A percentile compares a stretch with the other conserved stretches of the same genome.
Conservation (phyloP, 1,140 invertebrate genomes). For the Drosophila mauritiana region DNA sequence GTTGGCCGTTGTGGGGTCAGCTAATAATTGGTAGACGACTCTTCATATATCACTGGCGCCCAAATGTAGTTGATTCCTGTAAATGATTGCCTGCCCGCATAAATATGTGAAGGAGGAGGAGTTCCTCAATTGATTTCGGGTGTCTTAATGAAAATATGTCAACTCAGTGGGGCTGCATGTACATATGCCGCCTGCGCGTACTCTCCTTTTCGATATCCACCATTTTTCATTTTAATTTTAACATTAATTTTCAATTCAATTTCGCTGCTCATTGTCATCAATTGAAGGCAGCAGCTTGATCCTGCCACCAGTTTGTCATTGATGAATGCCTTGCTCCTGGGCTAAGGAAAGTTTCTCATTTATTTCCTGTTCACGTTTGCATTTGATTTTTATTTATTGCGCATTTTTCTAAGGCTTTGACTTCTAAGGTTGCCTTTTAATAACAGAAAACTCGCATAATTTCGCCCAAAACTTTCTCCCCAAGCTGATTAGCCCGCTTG, state of each 20-base stretch:
- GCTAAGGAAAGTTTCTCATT: slow-evolving; percentile 29
- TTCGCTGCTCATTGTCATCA: slow-evolving; percentile 55
- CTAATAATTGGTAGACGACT: slow-evolving; percentile 31
- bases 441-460: slow-evolving; percentile 43
- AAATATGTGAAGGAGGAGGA: not conserved
- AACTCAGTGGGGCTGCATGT: slow-evolving; percentile 4
- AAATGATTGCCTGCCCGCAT: slow-evolving; percentile 37
- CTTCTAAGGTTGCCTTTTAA: slow-evolving; percentile 41
- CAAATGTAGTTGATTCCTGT: not conserved
- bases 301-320: slow-evolving; percentile 26
- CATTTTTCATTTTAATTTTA: slow-evolving; percentile 55
- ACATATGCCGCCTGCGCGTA: not conserved
- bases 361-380: slow-evolving; percentile 5
- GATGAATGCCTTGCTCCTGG: slow-evolving; percentile 36
- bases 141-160: slow-evolving; percentile 47
- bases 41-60: slow-evolving; percentile 20
- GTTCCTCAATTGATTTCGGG: slow-evolving; percentile 15
- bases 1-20: slow-evolving; percentile 27
- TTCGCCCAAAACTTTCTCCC: slow-evolving; percentile 20
- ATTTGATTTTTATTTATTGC: slow-evolving; percentile 48
- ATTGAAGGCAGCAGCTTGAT: slow-evolving; percentile 39
- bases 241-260: slow-evolving; percentile 61
- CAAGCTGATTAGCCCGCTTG: slow-evolving; percentile 26
- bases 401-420: slow-evolving; percentile 26
- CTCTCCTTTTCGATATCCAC: not conserved